Percentiles rank a stretch among this genome's conserved stretches.
Evolutionary conservation across 2,888 invertebrate species (phyloP).

Genomic region (Omphaloscelis lunosa): DNA sequence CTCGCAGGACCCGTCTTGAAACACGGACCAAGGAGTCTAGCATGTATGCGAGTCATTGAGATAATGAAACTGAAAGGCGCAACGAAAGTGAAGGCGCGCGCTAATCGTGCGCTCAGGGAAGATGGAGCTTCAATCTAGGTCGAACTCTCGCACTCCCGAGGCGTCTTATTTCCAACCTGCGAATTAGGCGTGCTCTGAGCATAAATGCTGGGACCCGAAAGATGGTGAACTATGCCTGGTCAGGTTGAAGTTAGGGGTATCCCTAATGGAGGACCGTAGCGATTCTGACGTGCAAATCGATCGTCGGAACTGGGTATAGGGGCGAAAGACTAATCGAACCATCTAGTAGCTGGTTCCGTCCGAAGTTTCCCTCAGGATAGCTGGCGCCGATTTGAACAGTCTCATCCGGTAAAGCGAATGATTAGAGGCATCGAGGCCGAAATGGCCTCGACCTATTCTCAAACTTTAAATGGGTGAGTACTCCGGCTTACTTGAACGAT

Average conservation of each 20-base stretch:
- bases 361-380: slow-evolving; percentile 95
- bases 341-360: slow-evolving; percentile 95
- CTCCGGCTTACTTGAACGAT: slow-evolving; percentile 90
- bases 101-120: too few relatives aligned
- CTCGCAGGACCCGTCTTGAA: slow-evolving; percentile 92
- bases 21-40: slow-evolving; percentile 81
- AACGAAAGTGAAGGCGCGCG: slow-evolving; percentile 87
- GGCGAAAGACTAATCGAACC: slow-evolving; percentile 93
- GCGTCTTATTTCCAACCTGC: slow-evolving; percentile 79
- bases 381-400: slow-evolving; percentile 88
- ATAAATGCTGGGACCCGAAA: slow-evolving; percentile 93
- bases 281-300: slow-evolving; percentile 95
- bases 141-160: slow-evolving; percentile 90
- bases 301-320: slow-evolving; percentile 94
- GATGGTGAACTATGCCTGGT: too few relatives aligned
- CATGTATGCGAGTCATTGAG: slow-evolving; percentile 93
- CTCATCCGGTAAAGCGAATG: slow-evolving; percentile 94
- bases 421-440: slow-evolving; percentile 73
- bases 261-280: slow-evolving; percentile 70
- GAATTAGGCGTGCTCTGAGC: slow-evolving; percentile 71
- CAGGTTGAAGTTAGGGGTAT: too few relatives aligned
- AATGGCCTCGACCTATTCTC: too few relatives aligned
- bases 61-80: slow-evolving; percentile 90
- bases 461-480: too few relatives aligned
- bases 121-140: slow-evolving; percentile 83